Conservation (phyloP, 2,888 invertebrate genomes). For the Torymus tubicola region DNA sequence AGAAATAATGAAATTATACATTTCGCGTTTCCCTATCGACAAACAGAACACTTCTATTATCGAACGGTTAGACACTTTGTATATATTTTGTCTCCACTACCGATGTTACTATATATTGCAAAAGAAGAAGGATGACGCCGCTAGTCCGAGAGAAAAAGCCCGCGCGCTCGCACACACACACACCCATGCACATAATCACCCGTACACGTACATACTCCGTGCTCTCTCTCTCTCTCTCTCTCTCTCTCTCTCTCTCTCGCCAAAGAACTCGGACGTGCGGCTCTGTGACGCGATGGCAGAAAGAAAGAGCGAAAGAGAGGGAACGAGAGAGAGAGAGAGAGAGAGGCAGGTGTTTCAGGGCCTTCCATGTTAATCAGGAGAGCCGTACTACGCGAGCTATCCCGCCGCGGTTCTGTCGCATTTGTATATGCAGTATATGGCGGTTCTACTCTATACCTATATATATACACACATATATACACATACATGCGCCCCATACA, state of each 20-base stretch:
- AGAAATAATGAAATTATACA: too few relatives aligned
- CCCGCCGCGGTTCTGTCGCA: conserved; percentile 60
- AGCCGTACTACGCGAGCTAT: conserved; percentile 45
- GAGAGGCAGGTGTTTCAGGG: conserved; percentile 72
- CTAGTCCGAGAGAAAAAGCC: neutral
- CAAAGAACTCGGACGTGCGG: conserved; percentile 34
- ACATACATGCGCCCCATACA: neutral
- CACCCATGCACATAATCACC: neutral
- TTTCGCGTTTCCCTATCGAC: neutral
- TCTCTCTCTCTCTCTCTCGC: too few relatives aligned
- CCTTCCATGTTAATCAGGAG: conserved; percentile 72
- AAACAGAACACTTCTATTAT: conserved; percentile 34
- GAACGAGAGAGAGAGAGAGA: conserved; percentile 59
- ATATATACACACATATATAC: conserved; percentile 56
- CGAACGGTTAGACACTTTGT: conserved; percentile 34
- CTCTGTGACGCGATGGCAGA: conserved; percentile 25
- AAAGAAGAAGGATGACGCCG: conserved; percentile 33
- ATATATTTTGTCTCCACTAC: conserved; percentile 37
- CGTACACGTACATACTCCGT: neutral
- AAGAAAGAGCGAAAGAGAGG: conserved; percentile 58
- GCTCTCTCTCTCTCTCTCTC: too few relatives aligned
- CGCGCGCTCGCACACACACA: neutral
- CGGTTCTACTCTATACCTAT: neutral
- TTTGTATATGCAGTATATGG: conserved; percentile 12
- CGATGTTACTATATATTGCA: neutral